phyloP scores from a whole-genome alignment of 2,888 invertebrate species.

The Mystacides longicornis region DNA sequence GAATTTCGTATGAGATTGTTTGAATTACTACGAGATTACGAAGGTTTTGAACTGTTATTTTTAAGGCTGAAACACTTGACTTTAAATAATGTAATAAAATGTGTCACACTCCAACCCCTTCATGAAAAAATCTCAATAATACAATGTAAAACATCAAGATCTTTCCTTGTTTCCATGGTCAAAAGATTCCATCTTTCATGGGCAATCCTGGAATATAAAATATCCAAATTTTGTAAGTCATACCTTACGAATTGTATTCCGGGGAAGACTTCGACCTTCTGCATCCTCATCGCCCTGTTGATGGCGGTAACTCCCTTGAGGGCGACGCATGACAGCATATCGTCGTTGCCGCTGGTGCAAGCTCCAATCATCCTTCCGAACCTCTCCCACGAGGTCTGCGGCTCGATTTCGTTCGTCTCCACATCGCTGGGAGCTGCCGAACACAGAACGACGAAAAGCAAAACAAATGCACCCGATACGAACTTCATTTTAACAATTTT shows the following conservation, averaged over 20 bases:
- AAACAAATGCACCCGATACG: slow-evolving; percentile 25
- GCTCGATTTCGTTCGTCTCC: slow-evolving; percentile 28
- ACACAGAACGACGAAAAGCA: slow-evolving; percentile 31
- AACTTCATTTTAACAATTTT: slow-evolving; percentile 7
- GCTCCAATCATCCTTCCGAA: slow-evolving; percentile 37
- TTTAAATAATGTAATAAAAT: too few species aligned
- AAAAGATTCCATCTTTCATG: too few species aligned
- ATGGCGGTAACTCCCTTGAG: slow-evolving; percentile 50
- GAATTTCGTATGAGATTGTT: too few species aligned
- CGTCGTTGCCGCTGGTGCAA: slow-evolving; percentile 36
- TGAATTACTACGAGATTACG: too few species aligned
- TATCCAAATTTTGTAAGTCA: too few species aligned
- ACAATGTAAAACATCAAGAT: too few species aligned
- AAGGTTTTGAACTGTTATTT: too few species aligned
- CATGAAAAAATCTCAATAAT: too few species aligned
- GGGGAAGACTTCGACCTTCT: slow-evolving; percentile 48
- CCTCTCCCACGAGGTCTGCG: slow-evolving; percentile 29
- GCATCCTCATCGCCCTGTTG: slow-evolving; percentile 48
- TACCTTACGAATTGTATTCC: slow-evolving; percentile 53
- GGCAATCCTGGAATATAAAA: too few species aligned
- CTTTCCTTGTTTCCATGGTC: too few species aligned
- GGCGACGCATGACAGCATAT: slow-evolving; percentile 49
- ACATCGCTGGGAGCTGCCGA: slow-evolving; percentile 32
- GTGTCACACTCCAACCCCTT: too few species aligned
- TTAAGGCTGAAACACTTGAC: too few species aligned